A percentile compares a stretch with the other conserved stretches of the same genome.
Evolutionary conservation across 2,113 vertebrate species (phyloP).

Genomic region (Ivindomyrus marchei): DNA sequence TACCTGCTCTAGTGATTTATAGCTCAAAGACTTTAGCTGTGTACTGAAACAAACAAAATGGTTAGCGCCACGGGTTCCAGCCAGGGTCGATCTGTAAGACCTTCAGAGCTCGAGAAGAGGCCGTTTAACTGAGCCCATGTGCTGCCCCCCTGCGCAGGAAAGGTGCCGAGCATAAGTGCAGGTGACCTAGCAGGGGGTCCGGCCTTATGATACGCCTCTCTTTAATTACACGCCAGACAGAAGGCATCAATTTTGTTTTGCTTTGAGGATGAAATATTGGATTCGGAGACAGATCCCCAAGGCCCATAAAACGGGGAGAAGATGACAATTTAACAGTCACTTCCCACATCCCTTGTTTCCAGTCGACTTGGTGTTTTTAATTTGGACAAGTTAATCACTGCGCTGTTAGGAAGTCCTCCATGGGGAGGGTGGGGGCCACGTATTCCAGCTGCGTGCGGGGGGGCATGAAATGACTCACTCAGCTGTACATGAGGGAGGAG

Average conservation of each 20-base stretch:
- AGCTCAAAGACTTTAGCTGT: background rate
- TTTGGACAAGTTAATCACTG: constrained; percentile 17
- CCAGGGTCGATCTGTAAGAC: background rate
- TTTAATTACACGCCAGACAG: constrained; percentile 18
- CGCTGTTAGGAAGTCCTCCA: constrained; percentile 8
- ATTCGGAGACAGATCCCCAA: background rate
- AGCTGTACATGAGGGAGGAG: background rate
- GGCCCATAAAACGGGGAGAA: background rate
- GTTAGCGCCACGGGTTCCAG: background rate
- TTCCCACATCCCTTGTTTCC: background rate
- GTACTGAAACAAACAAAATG: background rate
- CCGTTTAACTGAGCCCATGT: background rate
- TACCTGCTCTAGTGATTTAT: background rate
- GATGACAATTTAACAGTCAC: constrained; percentile 18
- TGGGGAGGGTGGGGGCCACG: background rate
- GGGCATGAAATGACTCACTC: background rate
- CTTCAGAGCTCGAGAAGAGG: background rate
- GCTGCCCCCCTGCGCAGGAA: background rate
- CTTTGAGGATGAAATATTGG: constrained; percentile 16
- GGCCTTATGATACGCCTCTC: background rate
- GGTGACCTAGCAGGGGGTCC: background rate
- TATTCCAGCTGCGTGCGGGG: background rate
- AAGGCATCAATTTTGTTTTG: constrained; percentile 18
- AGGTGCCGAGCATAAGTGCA: background rate
- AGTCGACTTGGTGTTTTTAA: constrained; percentile 13